phyloP scores from a whole-genome alignment of 2,113 vertebrate species.

The Spizaetus ornatus region DNA sequence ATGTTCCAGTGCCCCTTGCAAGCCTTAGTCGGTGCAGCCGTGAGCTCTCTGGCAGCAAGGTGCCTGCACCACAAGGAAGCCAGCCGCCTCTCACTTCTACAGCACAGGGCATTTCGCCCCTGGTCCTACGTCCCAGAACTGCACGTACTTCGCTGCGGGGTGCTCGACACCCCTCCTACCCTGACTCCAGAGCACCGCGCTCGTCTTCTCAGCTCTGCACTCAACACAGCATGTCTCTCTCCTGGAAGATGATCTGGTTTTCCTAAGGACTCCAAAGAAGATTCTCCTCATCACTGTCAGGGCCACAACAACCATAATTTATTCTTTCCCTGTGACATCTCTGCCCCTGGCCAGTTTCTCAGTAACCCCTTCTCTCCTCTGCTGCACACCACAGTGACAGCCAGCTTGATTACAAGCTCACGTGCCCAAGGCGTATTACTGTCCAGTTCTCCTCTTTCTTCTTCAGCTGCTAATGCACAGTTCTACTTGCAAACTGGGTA shows the following conservation, averaged over 20 bases:
- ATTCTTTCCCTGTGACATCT: background rate
- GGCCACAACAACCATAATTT: background rate
- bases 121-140: background rate
- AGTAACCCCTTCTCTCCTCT: background rate
- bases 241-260: background rate
- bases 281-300: background rate
- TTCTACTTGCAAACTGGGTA: rapidly evolving
- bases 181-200: background rate
- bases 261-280: background rate
- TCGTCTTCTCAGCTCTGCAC: background rate
- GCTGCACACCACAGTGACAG: background rate
- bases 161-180: rapidly evolving
- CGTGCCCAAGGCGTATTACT: rapidly evolving
- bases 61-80: background rate
- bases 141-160: background rate
- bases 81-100: background rate
- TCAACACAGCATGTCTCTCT: background rate
- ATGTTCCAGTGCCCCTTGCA: background rate
- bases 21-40: rapidly evolving
- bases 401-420: background rate
- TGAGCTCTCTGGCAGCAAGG: rapidly evolving
- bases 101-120: background rate
- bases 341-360: background rate
- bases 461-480: background rate
- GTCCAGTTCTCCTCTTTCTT: background rate